Evolutionary conservation across 2,113 vertebrate genomes (phyloP).

Genomic region (Perognathus longimembris): DNA sequence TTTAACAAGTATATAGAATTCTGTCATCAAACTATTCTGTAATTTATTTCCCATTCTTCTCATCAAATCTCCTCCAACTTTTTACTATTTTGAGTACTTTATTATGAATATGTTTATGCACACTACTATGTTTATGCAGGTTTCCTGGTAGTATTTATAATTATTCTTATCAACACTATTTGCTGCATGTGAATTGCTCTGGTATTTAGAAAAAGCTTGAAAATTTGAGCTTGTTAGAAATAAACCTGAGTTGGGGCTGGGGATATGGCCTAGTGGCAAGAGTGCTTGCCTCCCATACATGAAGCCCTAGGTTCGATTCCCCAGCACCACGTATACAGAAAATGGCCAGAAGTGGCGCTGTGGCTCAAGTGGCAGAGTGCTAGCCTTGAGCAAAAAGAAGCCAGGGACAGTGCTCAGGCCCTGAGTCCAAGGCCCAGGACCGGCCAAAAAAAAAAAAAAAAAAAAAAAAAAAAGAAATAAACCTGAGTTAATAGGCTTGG

Average conservation of each 20-base stretch:
- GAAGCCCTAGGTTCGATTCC: no score
- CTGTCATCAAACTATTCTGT: neutral
- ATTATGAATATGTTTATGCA: constrained; percentile 5
- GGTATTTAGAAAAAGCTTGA: neutral
- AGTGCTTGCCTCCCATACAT: no score
- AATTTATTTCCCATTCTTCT: constrained; percentile 20
- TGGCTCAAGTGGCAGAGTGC: no score
- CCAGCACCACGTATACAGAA: no score
- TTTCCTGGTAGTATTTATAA: neutral
- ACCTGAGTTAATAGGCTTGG: neutral
- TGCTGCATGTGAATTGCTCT: neutral
- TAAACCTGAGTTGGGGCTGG: neutral
- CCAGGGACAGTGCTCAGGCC: no score
- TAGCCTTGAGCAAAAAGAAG: no score
- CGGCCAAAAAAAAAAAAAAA: no score
- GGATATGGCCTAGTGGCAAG: no score
- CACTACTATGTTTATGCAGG: neutral
- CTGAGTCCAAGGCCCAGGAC: no score
- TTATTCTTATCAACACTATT: neutral
- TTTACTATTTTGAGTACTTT: neutral
- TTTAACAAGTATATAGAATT: neutral
- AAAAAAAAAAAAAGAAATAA: no score
- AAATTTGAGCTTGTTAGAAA: neutral
- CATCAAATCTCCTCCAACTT: neutral
- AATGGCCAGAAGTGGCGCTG: no score